These are phyloP conservation scores for Plemyria rubiginata DNA, from an alignment of 2,888 invertebrate species.

Conservation along the genomic window DNA sequence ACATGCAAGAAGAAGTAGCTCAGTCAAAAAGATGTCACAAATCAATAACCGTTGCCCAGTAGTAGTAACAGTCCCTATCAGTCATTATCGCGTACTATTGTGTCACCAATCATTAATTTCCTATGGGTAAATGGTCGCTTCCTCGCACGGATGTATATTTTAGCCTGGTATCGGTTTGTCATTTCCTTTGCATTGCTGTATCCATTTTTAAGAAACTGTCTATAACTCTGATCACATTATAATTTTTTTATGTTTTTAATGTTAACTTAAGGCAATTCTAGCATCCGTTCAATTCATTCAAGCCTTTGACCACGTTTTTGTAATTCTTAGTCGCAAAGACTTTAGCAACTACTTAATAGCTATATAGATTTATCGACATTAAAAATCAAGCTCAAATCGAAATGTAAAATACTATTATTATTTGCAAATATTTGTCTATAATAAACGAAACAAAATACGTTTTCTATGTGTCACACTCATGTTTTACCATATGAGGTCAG, in stretches of 20 bases:
- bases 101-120: slow-evolving; percentile 49
- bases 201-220: slow-evolving; percentile 22
- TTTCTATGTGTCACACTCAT: slow-evolving; percentile 5
- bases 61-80: slow-evolving; percentile 48
- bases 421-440: background rate
- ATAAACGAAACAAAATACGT: background rate
- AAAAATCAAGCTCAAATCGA: background rate
- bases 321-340: background rate
- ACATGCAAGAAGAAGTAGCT: background rate
- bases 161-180: slow-evolving; percentile 24
- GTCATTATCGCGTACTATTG: slow-evolving; percentile 45
- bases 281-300: background rate
- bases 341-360: background rate
- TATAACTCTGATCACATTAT: background rate
- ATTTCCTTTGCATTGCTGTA: slow-evolving; percentile 25
- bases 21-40: slow-evolving; percentile 58
- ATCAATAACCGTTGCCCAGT: slow-evolving; percentile 66
- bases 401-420: no score
- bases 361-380: background rate
- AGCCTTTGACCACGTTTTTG: background rate
- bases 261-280: background rate
- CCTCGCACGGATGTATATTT: slow-evolving; percentile 32
- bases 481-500: no score
- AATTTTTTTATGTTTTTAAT: background rate
- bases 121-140: slow-evolving; percentile 37